Percentiles rank a stretch among this genome's conserved stretches.
phyloP scores from a whole-genome alignment of 2,888 invertebrate species.

The Trissolcus brochymenae region DNA sequence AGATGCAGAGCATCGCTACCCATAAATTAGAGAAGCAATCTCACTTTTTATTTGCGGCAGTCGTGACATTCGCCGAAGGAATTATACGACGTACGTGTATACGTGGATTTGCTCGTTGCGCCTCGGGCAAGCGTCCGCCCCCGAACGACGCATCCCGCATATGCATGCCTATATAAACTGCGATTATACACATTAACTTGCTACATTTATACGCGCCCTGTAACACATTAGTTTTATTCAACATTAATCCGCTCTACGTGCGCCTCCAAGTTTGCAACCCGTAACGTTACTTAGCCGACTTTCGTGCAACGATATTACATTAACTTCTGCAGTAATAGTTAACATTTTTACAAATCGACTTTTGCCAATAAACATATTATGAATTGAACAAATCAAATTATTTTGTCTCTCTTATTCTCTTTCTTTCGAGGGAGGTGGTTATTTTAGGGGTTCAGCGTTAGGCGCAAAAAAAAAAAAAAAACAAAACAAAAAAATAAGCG shows the following conservation, averaged over 20 bases:
- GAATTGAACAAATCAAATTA: too few species aligned
- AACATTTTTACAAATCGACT: neutral
- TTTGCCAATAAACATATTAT: neutral
- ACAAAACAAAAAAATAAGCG: too few species aligned
- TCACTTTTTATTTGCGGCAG: slow-evolving; percentile 51
- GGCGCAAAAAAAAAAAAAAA: too few species aligned
- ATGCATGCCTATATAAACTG: slow-evolving; percentile 40
- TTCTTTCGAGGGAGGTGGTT: too few species aligned
- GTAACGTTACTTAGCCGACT: slow-evolving; percentile 36
- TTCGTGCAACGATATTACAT: neutral
- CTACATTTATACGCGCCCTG: slow-evolving; percentile 39
- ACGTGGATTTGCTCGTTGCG: slow-evolving; percentile 46
- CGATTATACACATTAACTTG: slow-evolving; percentile 56
- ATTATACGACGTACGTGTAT: slow-evolving; percentile 53
- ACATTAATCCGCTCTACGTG: slow-evolving; percentile 43
- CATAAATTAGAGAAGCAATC: slow-evolving; percentile 56
- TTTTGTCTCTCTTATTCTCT: too few species aligned
- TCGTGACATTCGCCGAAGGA: slow-evolving; percentile 56
- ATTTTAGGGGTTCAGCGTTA: too few species aligned
- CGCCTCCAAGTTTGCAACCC: slow-evolving; percentile 26
- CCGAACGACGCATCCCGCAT: slow-evolving; percentile 35
- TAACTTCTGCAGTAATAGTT: neutral
- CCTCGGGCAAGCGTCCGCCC: slow-evolving; percentile 41
- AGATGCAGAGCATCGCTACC: slow-evolving; percentile 45
- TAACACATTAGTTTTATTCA: slow-evolving; percentile 44